Conservation (phyloP, 1,140 invertebrate genomes). For the Drosophila bipectinata region DNA sequence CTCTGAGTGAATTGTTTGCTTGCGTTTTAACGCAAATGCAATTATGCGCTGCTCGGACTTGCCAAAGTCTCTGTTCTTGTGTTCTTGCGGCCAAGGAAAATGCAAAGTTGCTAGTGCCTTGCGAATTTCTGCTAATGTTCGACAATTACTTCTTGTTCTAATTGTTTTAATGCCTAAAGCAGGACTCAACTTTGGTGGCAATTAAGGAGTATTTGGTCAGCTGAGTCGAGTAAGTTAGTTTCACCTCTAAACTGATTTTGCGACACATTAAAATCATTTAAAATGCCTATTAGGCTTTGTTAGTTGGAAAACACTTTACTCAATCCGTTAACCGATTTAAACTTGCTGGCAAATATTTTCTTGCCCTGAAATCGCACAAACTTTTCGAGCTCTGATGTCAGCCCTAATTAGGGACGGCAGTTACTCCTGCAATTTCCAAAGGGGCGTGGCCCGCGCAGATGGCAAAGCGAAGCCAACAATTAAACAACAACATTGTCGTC, state of each 20-base stretch:
- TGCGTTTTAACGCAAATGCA: slow-evolving; percentile 82
- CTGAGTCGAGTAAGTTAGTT: slow-evolving; percentile 7
- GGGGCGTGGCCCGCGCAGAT: slow-evolving; percentile 35
- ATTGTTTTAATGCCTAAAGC: slow-evolving; percentile 37
- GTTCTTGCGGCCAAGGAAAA: slow-evolving; percentile 21
- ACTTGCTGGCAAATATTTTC: not conserved
- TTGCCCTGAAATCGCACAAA: not conserved
- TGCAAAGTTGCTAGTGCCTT: slow-evolving; percentile 13
- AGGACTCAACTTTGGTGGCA: slow-evolving; percentile 14
- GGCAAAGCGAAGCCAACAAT: slow-evolving; percentile 42
- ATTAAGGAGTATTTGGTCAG: slow-evolving; percentile 33
- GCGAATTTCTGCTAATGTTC: slow-evolving; percentile 64
- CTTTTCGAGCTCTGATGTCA: slow-evolving; percentile 16
- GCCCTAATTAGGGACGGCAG: slow-evolving; percentile 43
- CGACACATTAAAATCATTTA: slow-evolving; percentile 7
- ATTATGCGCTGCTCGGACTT: slow-evolving; percentile 66
- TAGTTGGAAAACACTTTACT: too few species aligned
- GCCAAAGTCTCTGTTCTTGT: slow-evolving; percentile 26
- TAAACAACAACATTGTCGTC: slow-evolving; percentile 40
- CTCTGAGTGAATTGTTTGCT: slow-evolving; percentile 82
- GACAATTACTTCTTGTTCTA: slow-evolving; percentile 65
- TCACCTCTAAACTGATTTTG: slow-evolving; percentile 35
- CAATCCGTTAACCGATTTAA: not conserved
- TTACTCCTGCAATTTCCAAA: not conserved
- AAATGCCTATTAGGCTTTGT: not conserved